Base-by-base conservation (phyloP, 1,140 invertebrate species). In the Leptinotarsa texana region DNA sequence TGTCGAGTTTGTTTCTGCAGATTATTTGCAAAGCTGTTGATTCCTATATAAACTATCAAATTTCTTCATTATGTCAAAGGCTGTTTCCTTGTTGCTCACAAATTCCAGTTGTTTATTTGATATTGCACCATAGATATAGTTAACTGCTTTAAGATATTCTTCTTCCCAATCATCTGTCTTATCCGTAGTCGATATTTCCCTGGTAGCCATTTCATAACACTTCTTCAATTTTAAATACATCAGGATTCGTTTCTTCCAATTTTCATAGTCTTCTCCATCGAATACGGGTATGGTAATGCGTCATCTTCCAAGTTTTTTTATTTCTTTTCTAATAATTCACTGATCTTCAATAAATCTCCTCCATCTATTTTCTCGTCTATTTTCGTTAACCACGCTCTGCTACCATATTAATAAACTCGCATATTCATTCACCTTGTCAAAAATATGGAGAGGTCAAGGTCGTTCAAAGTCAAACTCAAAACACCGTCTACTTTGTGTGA, bases 1-100 rank as follows among this genome's bases (percentile, higher is more conserved):
- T 21, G 21, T 21, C 49, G 49, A 51, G 49, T 13, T 51, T 51
- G 17, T 51, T 13, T 75, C 82, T 65, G 49, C 74, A 79, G 18
- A 83, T 24, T 24, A 83, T 82, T 70, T 83, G 81, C 18, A 83
- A 65, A 1, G 79, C 80, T 75, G 80, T 78, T 63, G 82, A 83
- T 70, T 81, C 63, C 69, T 78, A 76, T 82, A 83, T 63, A 81
- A 72, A 48, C 76, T 11, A 67, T 81, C 79, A 72, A 83, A 79
- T 75, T 81, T 83, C 15, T 77, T 78, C 5, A 81, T 79, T 21
- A 82, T 81, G 48, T 80, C 73, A 33, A 62, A 79, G 13, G 79
- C 75, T 24, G 78, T 73, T 47, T 78, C 72, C 18, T 70, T 47
- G 17, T 79, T 63, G 3, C 72, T 74, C 5, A 82, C 73, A 24